Conservation (phyloP, 2,888 invertebrate species). For the Lasioglossum figueresi region DNA sequence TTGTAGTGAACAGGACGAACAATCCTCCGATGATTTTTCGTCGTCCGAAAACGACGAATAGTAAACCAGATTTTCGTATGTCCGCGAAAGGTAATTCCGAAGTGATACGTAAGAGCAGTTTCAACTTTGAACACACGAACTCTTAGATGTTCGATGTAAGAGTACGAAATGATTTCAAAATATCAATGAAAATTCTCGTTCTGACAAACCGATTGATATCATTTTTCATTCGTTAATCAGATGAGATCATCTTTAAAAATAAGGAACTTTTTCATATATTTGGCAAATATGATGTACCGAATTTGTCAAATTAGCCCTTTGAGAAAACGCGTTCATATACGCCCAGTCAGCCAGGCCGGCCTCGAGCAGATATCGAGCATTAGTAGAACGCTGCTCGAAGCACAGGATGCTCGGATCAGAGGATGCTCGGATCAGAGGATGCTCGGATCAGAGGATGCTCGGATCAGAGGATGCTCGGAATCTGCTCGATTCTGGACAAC, state of each 20-base stretch:
- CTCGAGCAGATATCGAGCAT: no score
- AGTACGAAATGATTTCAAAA: background rate
- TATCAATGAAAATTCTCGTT: background rate
- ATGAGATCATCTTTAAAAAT: background rate
- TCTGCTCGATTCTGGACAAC: no score
- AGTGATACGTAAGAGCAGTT: conserved; percentile 1
- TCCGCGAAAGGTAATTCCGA: conserved; percentile 26
- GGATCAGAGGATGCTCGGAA: no score
- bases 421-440: no score
- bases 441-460: no score
- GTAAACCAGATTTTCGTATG: conserved; percentile 19
- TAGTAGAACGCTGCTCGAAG: no score
- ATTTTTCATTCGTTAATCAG: background rate
- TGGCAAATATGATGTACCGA: background rate
- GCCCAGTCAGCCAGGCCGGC: no score
- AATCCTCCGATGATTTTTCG: conserved; percentile 39
- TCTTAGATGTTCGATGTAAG: background rate
- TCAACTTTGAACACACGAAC: background rate
- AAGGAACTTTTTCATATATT: background rate
- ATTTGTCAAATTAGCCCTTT: background rate
- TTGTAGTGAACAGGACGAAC: conserved; percentile 40
- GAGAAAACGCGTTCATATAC: background rate
- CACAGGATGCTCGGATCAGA: no score
- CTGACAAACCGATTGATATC: background rate
- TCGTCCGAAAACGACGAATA: conserved; percentile 35